Evolutionary conservation across 1,140 invertebrate genomes (phyloP).

Genomic region (Tribolium madens): DNA sequence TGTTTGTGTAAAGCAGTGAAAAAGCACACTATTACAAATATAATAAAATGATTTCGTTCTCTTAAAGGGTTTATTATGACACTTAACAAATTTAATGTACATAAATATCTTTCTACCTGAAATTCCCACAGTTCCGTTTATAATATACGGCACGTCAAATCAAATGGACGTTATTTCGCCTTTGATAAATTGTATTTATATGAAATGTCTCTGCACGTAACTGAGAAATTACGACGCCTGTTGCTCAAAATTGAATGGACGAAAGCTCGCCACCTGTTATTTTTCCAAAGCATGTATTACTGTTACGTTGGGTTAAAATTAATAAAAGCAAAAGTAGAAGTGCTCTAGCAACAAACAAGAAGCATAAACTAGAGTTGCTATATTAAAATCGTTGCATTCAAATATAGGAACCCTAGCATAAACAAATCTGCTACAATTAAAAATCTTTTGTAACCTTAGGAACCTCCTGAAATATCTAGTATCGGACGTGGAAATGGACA

Average conservation of each 20-base stretch:
- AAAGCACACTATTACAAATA: no score
- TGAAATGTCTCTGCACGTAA: neutral
- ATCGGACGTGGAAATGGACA: conserved; percentile 33
- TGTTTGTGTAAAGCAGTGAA: no score
- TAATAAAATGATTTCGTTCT: no score
- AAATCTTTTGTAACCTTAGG: conserved; percentile 51
- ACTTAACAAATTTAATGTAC: neutral
- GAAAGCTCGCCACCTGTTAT: conserved; percentile 28
- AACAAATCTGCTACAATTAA: neutral
- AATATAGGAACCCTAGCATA: no score
- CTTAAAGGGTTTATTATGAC: no score
- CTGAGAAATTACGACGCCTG: conserved; percentile 7
- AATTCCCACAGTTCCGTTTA: neutral
- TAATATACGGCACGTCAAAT: neutral
- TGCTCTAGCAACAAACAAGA: conserved; percentile 22
- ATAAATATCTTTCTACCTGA: neutral
- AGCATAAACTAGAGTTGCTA: no score
- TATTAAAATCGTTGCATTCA: no score
- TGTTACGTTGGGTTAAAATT: neutral
- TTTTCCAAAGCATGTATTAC: neutral
- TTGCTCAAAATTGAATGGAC: conserved; percentile 26
- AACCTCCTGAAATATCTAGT: conserved; percentile 51
- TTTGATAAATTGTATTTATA: conserved; percentile 4
- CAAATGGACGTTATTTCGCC: conserved; percentile 22
- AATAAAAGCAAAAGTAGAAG: conserved; percentile 2